Conservation (phyloP, 2,113 vertebrate species). For the Leptobrachium ailaonicum region DNA sequence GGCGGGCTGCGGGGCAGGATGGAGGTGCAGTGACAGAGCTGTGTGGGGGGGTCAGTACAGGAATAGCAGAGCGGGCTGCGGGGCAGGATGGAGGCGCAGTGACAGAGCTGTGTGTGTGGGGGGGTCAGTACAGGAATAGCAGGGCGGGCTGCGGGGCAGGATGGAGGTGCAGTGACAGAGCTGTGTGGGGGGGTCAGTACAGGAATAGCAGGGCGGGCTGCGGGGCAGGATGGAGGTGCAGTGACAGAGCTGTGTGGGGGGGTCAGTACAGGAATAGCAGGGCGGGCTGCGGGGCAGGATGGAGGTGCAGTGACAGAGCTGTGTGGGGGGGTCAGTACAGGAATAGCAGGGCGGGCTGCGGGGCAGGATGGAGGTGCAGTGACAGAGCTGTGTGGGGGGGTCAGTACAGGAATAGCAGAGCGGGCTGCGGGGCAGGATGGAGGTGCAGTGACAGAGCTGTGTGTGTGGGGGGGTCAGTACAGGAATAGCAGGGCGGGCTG, state of each 20-base stretch:
- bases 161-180: no score
- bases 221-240: slow-evolving; percentile 7
- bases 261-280: slow-evolving; percentile 5
- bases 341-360: slow-evolving; percentile 1
- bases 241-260: slow-evolving; percentile 10
- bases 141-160: no score
- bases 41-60: no score
- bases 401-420: slow-evolving; percentile 1
- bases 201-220: slow-evolving; percentile 5
- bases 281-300: slow-evolving; percentile 1
- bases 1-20: no score
- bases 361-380: slow-evolving; percentile 10
- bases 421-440: slow-evolving; percentile 9
- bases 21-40: no score
- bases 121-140: no score
- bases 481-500: slow-evolving; percentile 6
- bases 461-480: slow-evolving; percentile 1
- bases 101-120: no score
- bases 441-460: slow-evolving; percentile 4
- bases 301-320: slow-evolving; percentile 8
- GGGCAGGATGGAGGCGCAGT: no score
- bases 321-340: slow-evolving; percentile 1
- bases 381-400: not conserved
- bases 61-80: no score
- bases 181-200: no score